Conservation (phyloP, 2,888 invertebrate genomes). For the Hoplodrina blanda region DNA sequence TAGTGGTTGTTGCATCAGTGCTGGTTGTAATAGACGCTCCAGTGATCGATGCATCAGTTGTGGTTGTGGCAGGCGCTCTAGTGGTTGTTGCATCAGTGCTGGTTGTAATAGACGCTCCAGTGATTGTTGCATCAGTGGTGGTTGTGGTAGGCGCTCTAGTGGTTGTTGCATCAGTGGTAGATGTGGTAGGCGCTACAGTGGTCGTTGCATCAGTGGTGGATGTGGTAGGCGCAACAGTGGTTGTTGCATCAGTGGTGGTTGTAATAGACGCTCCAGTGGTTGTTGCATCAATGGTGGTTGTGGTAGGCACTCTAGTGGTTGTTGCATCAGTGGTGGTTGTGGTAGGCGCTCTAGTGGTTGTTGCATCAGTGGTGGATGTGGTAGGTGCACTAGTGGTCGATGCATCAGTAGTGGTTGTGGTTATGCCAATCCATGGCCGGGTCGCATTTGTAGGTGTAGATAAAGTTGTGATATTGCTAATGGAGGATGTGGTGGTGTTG, state of each 20-base stretch:
- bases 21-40: not conserved
- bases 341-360: not conserved
- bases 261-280: no score
- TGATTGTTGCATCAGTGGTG: not conserved
- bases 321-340: not conserved
- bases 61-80: not conserved
- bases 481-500: not conserved
- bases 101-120: no score
- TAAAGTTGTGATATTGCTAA: not conserved
- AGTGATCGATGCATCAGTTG: not conserved
- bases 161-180: not conserved
- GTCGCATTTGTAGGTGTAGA: slow-evolving; percentile 12
- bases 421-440: not conserved
- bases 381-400: no score
- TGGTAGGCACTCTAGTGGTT: no score
- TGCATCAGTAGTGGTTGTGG: not conserved
- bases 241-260: not conserved
- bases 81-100: not conserved
- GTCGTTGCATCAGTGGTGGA: no score
- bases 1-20: not conserved
- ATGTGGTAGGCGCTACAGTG: not conserved
- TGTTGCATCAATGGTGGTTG: not conserved
- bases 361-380: no score
- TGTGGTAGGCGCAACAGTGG: not conserved
- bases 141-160: not conserved